Percentiles rank a stretch among this genome's conserved stretches.
Conservation (phyloP, 2,797 vertebrate genomes). For the Coreius guichenoti region DNA sequence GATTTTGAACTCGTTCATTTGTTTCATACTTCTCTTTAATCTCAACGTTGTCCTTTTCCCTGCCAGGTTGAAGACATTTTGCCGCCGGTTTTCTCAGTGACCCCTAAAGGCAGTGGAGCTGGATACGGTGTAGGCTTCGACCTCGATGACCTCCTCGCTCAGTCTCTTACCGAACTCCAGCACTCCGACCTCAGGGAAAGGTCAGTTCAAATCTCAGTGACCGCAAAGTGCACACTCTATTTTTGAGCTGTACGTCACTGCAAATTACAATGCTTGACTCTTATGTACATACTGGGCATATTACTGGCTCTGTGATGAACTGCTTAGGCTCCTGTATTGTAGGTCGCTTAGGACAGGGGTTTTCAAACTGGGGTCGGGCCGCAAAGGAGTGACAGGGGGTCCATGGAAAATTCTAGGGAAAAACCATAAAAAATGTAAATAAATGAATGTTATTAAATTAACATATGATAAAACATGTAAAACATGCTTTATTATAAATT, state of each 20-base stretch:
- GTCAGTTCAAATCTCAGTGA: conserved; percentile 67
- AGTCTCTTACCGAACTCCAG: conserved; percentile 89
- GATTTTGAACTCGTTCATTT: neutral
- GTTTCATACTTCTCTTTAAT: neutral
- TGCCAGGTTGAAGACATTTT: conserved; percentile 91
- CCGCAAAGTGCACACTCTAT: neutral
- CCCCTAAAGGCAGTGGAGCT: conserved; percentile 94
- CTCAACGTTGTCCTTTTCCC: neutral
- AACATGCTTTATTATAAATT: no score
- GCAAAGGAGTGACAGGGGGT: no score
- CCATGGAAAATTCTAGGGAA: no score
- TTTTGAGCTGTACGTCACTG: neutral
- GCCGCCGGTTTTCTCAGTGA: conserved; percentile 90
- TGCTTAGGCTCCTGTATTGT: neutral
- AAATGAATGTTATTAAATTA: no score
- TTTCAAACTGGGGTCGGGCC: no score
- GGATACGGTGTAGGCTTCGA: conserved; percentile 95
- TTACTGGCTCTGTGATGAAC: neutral
- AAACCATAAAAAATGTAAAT: no score
- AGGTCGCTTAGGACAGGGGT: neutral
- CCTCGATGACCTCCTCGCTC: conserved; percentile 92
- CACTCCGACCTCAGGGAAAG: conserved; percentile 85
- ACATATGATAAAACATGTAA: no score
- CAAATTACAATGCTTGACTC: neutral
- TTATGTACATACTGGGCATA: neutral